Evolutionary conservation across 2,113 vertebrate species (phyloP).

Genomic region (Procavia capensis): DNA sequence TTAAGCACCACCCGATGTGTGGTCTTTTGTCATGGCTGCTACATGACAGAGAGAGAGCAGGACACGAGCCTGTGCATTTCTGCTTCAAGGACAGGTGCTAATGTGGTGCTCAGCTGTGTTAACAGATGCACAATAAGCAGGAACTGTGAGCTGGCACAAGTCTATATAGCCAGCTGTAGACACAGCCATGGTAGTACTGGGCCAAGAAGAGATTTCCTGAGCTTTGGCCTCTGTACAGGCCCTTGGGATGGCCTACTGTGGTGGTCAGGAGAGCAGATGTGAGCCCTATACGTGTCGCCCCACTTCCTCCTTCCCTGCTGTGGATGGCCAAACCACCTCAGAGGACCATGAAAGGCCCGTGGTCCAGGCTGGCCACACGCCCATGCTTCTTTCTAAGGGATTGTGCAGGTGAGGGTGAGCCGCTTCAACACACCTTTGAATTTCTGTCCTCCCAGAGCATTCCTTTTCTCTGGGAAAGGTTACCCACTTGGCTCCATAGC

Average conservation of each 20-base stretch:
- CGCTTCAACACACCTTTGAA: not conserved
- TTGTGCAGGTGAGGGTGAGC: not conserved
- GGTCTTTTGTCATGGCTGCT: too few relatives aligned
- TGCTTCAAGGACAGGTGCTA: too few relatives aligned
- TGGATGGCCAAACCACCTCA: not conserved
- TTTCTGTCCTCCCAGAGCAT: not conserved
- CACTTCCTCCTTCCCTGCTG: not conserved
- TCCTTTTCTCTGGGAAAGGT: not conserved
- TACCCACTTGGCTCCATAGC: not conserved
- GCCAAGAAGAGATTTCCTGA: not conserved
- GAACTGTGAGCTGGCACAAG: not conserved
- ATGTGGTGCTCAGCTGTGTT: not conserved
- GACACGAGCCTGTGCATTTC: not conserved
- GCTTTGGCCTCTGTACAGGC: not conserved
- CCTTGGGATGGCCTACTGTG: accelerated
- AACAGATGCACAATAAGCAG: not conserved
- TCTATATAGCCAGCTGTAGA: not conserved
- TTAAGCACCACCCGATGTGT: too few relatives aligned
- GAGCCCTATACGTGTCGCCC: too few relatives aligned
- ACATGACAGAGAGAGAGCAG: accelerated
- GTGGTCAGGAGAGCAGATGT: not conserved
- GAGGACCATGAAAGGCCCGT: not conserved
- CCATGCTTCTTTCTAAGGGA: not conserved
- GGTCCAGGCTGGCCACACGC: not conserved
- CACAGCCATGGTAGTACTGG: accelerated